phyloP scores from a whole-genome alignment of 1,140 invertebrate genomes.

The Zaprionus camerounensis region DNA sequence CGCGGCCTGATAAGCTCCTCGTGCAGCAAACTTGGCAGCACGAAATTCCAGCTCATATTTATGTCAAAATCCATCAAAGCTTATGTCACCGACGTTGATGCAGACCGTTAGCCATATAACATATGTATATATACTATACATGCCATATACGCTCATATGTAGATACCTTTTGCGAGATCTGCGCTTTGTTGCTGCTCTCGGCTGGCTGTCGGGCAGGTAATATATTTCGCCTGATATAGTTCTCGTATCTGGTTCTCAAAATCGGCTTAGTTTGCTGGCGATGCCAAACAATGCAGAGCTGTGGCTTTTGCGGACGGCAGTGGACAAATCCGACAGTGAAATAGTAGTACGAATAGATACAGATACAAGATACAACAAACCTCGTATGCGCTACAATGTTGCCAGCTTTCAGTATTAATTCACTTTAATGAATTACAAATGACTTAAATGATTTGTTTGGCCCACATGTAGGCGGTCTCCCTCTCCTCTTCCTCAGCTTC shows the following conservation, averaged over 20 bases:
- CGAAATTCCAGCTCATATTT: constrained; percentile 79
- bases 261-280: constrained; percentile 50
- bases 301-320: constrained; percentile 23
- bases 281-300: constrained; percentile 64
- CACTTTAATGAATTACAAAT: constrained; percentile 79
- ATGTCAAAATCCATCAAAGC: constrained; percentile 82
- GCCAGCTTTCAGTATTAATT: constrained; percentile 54
- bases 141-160: neutral
- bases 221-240: constrained; percentile 23
- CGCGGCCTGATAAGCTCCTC: constrained; percentile 63
- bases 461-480: constrained; percentile 12
- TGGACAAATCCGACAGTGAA: constrained; percentile 78
- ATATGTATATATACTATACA: constrained; percentile 14
- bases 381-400: constrained; percentile 21
- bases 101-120: constrained; percentile 61
- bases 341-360: constrained; percentile 60
- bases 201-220: neutral
- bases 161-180: neutral
- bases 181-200: neutral
- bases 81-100: constrained; percentile 66
- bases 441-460: constrained; percentile 74
- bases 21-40: constrained; percentile 62
- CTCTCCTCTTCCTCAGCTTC: neutral
- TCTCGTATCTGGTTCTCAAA: constrained; percentile 37
- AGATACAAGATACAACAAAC: constrained; percentile 28